A percentile compares a stretch with the other conserved stretches of the same genome.
phyloP scores from a whole-genome alignment of 2,113 vertebrate species.

The Hemiscyllium ocellatum region DNA sequence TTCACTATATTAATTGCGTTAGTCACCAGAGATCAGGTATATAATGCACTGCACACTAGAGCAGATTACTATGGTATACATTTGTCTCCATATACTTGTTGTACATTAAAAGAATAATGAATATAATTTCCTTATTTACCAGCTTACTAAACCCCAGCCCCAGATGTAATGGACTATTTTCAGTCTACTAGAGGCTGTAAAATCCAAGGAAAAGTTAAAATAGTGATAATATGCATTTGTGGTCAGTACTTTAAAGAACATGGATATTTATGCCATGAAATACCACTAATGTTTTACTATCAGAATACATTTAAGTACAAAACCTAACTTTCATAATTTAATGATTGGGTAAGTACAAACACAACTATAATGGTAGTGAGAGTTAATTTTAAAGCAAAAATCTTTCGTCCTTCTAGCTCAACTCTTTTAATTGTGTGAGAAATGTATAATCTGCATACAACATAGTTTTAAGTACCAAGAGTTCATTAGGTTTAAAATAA shows the following conservation, averaged over 20 bases:
- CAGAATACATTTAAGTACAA: background rate
- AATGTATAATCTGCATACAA: background rate
- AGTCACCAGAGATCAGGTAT: background rate
- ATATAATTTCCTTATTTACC: slow-evolving; percentile 40
- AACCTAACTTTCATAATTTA: background rate
- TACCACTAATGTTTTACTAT: background rate
- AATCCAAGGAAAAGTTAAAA: slow-evolving; percentile 37
- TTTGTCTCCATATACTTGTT: slow-evolving; percentile 22
- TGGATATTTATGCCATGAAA: background rate
- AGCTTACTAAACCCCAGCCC: slow-evolving; percentile 39
- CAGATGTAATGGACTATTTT: slow-evolving; percentile 40
- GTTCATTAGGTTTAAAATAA: background rate
- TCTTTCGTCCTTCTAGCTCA: background rate
- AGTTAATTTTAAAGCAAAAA: background rate
- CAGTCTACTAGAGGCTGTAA: slow-evolving; percentile 37
- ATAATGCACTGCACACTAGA: background rate
- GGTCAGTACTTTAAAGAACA: background rate
- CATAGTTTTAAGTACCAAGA: background rate
- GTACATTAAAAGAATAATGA: slow-evolving; percentile 22
- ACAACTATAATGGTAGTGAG: background rate
- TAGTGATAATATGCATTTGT: slow-evolving; percentile 38
- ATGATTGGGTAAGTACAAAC: background rate
- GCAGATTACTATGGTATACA: background rate
- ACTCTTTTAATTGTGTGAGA: background rate
- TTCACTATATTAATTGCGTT: background rate